phyloP scores from a whole-genome alignment of 2,113 vertebrate species.

The Oryzias javanicus region DNA sequence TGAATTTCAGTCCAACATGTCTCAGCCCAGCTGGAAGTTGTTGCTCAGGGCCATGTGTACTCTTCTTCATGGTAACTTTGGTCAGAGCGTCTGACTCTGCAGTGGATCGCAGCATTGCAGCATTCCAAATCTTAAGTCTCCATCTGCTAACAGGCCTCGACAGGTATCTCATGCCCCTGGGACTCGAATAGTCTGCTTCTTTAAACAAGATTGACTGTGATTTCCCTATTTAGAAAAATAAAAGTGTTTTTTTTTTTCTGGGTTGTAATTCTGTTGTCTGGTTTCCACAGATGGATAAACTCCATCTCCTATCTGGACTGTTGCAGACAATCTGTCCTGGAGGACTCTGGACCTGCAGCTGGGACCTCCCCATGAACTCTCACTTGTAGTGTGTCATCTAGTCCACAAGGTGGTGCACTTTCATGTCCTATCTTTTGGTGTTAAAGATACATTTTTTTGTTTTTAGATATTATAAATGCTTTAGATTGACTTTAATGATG shows the following conservation, averaged over 20 bases:
- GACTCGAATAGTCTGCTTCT: constrained; percentile 30
- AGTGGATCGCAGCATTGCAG: constrained; percentile 13
- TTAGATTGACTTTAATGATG: neutral
- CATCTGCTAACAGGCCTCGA: constrained; percentile 36
- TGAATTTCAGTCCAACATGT: neutral
- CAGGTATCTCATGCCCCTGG: constrained; percentile 37
- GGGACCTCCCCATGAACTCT: constrained; percentile 53
- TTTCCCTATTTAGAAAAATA: neutral
- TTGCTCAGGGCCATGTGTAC: constrained; percentile 4
- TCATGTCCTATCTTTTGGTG: constrained; percentile 1
- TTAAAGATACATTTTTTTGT: constrained; percentile 1
- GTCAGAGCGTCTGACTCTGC: neutral
- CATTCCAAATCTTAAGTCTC: constrained; percentile 42
- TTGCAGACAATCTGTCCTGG: constrained; percentile 9
- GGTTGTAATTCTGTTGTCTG: neutral
- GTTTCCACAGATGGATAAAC: neutral
- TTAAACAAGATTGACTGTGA: constrained; percentile 2
- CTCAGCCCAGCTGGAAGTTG: constrained; percentile 2
- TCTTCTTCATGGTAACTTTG: neutral
- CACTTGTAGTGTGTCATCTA: neutral
- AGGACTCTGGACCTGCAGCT: constrained; percentile 30
- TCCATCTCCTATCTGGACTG: constrained; percentile 12
- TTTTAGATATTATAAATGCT: neutral
- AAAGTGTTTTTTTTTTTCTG: too few relatives aligned
- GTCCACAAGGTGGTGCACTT: constrained; percentile 63